Evolutionary conservation across 2,888 invertebrate species (phyloP), one percentile per base, ranked within the genome.

Genomic region (Thera obeliscata): DNA sequence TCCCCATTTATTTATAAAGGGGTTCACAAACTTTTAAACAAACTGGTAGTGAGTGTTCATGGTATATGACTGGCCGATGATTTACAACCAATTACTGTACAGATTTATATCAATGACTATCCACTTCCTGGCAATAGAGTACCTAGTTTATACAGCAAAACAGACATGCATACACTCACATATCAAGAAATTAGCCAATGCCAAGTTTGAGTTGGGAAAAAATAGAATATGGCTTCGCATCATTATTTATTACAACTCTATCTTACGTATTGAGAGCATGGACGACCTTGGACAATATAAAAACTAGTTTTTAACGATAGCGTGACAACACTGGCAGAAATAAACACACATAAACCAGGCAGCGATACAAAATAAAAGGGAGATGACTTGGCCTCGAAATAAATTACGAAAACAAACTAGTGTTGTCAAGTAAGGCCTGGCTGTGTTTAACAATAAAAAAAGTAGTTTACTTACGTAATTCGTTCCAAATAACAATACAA

Each of bases 391-490:
- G 36, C 46, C 11, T 46, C 43, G 35, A 57, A 48, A 55, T 56
- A 22, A 56, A 56, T 43, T 22, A 33, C 33, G 61, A 56, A 57
- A 41, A 57, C 35, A 11, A 50, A 41, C 2, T 43, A 35, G n/a
- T 8, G 8, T 63, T 41, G 64, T 61, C 70, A 70, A 56, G 66
- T 64, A 71, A 71, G 69, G 61, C 66, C 73, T 65, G 71, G 72
- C 48, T 62, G 64, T 85, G 83, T 88, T 86, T 87, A 85, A 84
- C 72, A 88, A 87, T 82, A 87, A 84, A 85, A 83, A 81, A 85
- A 77, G 76, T 68, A 73, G 77, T 83, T 81, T 90, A 93, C 93
- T 93, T 92, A 93, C 93, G 87, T 91, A 92, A 93, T 85, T 87
- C 79, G 84, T 84, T 83, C 76, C 85, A 87, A 91, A 87, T 90